Evolutionary conservation across 2,113 vertebrate species (phyloP).

Genomic region (Stigmatopora nigra): DNA sequence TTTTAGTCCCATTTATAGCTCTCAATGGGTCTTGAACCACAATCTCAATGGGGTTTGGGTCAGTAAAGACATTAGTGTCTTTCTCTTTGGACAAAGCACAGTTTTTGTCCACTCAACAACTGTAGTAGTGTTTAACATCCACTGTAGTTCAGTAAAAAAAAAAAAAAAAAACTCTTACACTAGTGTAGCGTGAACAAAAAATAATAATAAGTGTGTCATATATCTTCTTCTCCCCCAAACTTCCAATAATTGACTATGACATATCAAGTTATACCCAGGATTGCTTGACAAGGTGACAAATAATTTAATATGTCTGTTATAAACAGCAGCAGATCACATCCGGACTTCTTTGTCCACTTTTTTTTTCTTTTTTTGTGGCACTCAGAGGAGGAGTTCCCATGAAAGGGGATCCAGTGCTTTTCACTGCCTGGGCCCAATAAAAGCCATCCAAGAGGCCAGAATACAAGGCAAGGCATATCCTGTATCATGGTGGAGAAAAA

Average conservation of each 20-base stretch:
- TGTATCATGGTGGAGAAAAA: slow-evolving; percentile 41
- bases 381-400: slow-evolving; percentile 46
- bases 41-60: too few species aligned
- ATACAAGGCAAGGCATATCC: slow-evolving; percentile 44
- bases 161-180: not conserved
- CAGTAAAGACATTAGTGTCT: too few species aligned
- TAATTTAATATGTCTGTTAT: not conserved
- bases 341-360: not conserved
- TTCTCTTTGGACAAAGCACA: not conserved
- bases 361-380: not conserved
- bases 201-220: not conserved
- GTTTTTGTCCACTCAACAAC: not conserved
- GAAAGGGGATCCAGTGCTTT: slow-evolving; percentile 64
- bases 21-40: too few species aligned
- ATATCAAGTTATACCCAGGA: not conserved
- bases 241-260: not conserved
- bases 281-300: not conserved
- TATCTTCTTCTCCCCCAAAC: not conserved
- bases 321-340: not conserved
- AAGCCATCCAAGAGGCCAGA: slow-evolving; percentile 47
- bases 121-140: not conserved
- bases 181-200: not conserved
- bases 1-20: too few species aligned
- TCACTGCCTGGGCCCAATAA: slow-evolving; percentile 47
- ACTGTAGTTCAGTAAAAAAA: not conserved